These are phyloP conservation scores for Exocentrus adspersus DNA, from an alignment of 2,888 invertebrate genomes.

Conservation along the genomic window DNA sequence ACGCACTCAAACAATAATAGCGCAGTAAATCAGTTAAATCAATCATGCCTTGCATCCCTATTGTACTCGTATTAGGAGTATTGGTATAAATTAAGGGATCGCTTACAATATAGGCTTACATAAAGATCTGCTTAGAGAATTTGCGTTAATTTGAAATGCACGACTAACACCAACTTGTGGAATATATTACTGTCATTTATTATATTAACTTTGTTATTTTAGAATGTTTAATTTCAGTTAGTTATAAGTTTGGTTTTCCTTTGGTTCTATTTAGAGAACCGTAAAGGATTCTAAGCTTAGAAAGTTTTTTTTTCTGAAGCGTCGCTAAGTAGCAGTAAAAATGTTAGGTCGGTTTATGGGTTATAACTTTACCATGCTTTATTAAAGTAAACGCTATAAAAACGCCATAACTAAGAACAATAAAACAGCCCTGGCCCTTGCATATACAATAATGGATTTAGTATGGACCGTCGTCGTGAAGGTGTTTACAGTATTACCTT, in stretches of 20 bases:
- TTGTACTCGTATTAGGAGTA: background rate
- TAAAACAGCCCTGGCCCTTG: background rate
- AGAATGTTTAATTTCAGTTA: too few species aligned
- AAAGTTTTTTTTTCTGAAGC: too few species aligned
- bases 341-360: background rate
- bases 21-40: background rate
- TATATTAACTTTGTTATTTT: too few species aligned
- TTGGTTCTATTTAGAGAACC: too few species aligned
- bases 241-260: too few species aligned
- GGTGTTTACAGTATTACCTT: constrained; percentile 14
- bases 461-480: background rate
- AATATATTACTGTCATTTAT: too few species aligned
- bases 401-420: background rate
- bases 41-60: background rate
- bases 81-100: background rate
- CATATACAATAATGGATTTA: background rate
- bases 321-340: too few species aligned
- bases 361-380: background rate
- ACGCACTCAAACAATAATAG: background rate
- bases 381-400: background rate
- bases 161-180: too few species aligned
- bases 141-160: too few species aligned
- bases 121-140: background rate
- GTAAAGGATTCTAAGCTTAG: too few species aligned
- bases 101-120: background rate